Evolutionary conservation across 1,140 invertebrate genomes (phyloP), one percentile per base, ranked within the genome.

Genomic region (Saccostrea cuccullata): DNA sequence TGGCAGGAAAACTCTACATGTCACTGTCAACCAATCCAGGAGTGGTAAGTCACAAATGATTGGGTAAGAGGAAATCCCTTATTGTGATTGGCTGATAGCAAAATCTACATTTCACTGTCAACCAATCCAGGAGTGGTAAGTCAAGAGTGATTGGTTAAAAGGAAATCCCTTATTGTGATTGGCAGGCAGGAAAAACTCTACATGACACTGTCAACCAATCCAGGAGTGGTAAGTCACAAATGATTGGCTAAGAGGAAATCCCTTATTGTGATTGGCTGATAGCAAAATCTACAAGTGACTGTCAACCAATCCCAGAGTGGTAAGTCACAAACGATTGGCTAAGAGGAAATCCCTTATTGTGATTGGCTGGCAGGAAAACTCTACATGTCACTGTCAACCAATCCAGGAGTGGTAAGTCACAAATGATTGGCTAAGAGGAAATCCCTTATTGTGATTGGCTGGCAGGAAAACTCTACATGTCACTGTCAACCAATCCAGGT

Each of bases 1-100:
- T 98, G 55, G 97, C 97, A 0, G 96, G 96, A 47, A 97, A 97
- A 93, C 93, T 99, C 0, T 99, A 98, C 93, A 99, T 98, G 98
- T 97, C 97, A 0, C 97, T 97, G 95, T 97, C 97, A 15, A 97
- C 97, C 94, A 73, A 73, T 30, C 96, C 87, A 20, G 89, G 83
- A 15, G 90, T 90, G 86, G 91, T 92, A 87, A 91, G 91, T 90
- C 55, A 20, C 20, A 20, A 15, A 55, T 12, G 23, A 55, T 11
- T 11, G 11, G 73, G 2, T 82, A 8, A 47, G 58, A 64, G n/a
- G 17, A 64, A 64, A 17, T 64, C 58, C 15, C 17, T 64, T 17
- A 20, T 8, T 20, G 6, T 64, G 58, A 64, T 64, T 64, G 58
- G 15, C 15, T 20, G 58, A 8, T 0, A 64, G 58, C 0, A 40